Conservation (phyloP, 2,113 vertebrate species). For the Regulus satrapa region DNA sequence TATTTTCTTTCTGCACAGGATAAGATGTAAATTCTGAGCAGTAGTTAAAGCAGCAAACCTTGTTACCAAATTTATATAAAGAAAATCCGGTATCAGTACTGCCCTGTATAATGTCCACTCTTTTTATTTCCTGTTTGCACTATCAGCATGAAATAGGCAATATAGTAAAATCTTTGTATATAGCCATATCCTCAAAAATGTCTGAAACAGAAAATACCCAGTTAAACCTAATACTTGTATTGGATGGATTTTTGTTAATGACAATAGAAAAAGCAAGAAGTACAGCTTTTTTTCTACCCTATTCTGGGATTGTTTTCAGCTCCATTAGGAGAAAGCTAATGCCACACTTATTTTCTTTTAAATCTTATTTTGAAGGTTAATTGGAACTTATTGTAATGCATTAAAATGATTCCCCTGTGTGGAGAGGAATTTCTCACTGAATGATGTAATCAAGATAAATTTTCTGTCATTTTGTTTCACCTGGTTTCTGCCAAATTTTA, state of each 20-base stretch:
- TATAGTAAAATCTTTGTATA: not conserved
- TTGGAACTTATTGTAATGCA: not conserved
- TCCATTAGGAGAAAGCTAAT: not conserved
- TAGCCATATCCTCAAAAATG: not conserved
- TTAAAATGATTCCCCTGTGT: not conserved
- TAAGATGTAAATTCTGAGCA: not conserved
- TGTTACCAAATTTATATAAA: not conserved
- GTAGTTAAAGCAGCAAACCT: not conserved
- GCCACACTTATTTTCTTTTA: not conserved
- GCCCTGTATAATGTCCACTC: not conserved
- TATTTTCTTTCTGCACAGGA: rapidly evolving
- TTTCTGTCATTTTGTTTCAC: not conserved
- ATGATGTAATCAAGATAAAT: not conserved
- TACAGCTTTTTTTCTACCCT: not conserved
- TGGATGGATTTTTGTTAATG: not conserved
- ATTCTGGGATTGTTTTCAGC: not conserved
- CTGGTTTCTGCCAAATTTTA: not conserved
- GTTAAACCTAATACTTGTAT: not conserved
- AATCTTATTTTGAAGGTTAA: constrained; percentile 23
- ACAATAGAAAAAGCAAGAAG: not conserved
- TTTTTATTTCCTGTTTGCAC: not conserved
- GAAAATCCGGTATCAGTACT: not conserved
- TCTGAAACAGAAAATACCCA: not conserved
- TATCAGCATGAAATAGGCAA: not conserved
- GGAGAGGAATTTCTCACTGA: not conserved